These are phyloP conservation scores for Stichodactyla mertensii DNA, from an alignment of 64 coral and sea anemone genomes.

Conservation along the genomic window DNA sequence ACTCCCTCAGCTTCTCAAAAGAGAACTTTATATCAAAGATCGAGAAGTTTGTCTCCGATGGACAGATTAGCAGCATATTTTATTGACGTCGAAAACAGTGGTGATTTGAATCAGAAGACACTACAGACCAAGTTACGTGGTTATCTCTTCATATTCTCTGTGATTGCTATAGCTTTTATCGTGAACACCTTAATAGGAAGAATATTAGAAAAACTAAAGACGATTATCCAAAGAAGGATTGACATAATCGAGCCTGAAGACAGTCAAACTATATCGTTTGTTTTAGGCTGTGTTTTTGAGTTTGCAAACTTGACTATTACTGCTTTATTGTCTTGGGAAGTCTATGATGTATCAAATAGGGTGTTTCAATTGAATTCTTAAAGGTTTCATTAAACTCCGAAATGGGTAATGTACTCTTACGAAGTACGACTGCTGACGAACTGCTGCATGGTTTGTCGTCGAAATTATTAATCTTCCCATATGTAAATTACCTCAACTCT, in stretches of 20 bases:
- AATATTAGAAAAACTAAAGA: conserved; percentile 6
- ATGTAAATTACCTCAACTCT: too few species aligned
- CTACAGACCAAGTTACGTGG: background rate
- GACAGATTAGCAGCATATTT: background rate
- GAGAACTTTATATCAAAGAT: background rate
- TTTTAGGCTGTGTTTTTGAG: conserved; percentile 6
- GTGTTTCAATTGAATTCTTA: background rate
- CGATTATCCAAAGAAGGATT: background rate
- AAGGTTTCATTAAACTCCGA: background rate
- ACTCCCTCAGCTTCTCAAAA: background rate
- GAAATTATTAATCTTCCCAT: too few species aligned
- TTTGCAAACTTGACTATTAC: conserved; percentile 12
- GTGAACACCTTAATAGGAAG: conserved; percentile 20
- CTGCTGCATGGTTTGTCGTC: too few species aligned
- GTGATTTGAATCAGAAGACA: background rate
- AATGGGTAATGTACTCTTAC: too few species aligned
- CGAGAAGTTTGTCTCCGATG: conserved; percentile 2
- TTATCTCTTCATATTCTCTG: background rate
- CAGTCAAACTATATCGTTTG: background rate
- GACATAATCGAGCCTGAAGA: background rate
- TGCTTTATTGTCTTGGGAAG: conserved; percentile 8
- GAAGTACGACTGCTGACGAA: too few species aligned
- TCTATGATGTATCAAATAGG: conserved; percentile 9
- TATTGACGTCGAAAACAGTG: background rate
- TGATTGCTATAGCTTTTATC: conserved; percentile 3